A percentile compares a stretch with the other conserved stretches of the same genome.
phyloP scores from a whole-genome alignment of 2,797 vertebrate species.

The Oophaga sylvatica region DNA sequence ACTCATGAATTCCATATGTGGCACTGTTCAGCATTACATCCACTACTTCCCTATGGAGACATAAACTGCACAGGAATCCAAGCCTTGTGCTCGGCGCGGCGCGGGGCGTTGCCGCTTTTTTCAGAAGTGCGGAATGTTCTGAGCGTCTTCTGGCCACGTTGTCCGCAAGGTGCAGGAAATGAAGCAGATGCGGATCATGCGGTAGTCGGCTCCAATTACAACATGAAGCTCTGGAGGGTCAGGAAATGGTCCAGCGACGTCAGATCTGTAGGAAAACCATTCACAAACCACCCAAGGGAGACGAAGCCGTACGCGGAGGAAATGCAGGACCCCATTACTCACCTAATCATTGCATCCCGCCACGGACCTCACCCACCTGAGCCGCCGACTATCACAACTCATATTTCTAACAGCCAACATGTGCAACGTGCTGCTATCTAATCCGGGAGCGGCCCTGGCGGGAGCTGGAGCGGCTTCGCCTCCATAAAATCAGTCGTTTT shows the following conservation, averaged over 20 bases:
- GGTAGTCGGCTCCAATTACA: constrained; percentile 26
- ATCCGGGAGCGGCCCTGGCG: background rate
- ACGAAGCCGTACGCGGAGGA: background rate
- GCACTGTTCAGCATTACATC: constrained; percentile 51
- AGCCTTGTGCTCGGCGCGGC: background rate
- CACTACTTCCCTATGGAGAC: constrained; percentile 22
- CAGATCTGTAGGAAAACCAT: background rate
- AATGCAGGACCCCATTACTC: constrained; percentile 11
- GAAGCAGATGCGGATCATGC: constrained; percentile 2
- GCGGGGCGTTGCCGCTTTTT: constrained; percentile 20
- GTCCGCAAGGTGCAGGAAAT: constrained; percentile 51
- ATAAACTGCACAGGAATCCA: constrained; percentile 6
- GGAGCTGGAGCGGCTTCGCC: background rate
- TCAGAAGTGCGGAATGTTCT: constrained; percentile 32
- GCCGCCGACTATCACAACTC: background rate
- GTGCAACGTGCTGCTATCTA: background rate
- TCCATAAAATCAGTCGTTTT: too few relatives aligned
- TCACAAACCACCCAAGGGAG: constrained; percentile 19
- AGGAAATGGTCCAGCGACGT: background rate
- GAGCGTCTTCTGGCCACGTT: constrained; percentile 9
- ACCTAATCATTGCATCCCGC: constrained; percentile 1
- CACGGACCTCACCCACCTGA: constrained; percentile 6
- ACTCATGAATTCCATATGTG: constrained; percentile 53
- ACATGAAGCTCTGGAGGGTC: constrained; percentile 25
- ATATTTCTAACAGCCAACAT: background rate